Evolutionary conservation across 2,888 invertebrate genomes (phyloP).

Genomic region (Mycalesis mineus): DNA sequence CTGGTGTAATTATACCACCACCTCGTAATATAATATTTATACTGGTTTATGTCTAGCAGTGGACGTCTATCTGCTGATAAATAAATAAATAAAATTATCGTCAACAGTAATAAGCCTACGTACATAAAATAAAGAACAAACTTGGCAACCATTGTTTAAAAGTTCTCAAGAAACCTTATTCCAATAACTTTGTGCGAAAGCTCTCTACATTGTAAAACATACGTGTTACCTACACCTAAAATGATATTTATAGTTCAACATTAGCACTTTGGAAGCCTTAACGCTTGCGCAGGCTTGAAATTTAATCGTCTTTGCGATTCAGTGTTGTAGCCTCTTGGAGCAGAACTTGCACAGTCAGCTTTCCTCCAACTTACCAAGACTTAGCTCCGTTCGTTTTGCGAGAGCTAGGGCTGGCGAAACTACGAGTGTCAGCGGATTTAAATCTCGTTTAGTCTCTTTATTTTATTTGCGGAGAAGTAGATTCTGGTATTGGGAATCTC

Average conservation of each 20-base stretch:
- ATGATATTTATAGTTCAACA: slow-evolving; percentile 2
- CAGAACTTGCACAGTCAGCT: slow-evolving; percentile 16
- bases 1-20: no score
- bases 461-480: not conserved
- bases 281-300: slow-evolving; percentile 14
- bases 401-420: slow-evolving; percentile 8
- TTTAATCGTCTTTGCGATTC: slow-evolving; percentile 20
- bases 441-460: not conserved
- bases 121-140: not conserved
- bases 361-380: slow-evolving; percentile 15
- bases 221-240: not conserved
- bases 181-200: not conserved
- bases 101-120: not conserved
- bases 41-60: no score
- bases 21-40: no score
- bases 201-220: not conserved
- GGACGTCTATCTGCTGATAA: no score
- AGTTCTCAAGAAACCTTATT: not conserved
- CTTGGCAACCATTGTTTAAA: not conserved
- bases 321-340: slow-evolving; percentile 16
- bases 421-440: slow-evolving; percentile 2
- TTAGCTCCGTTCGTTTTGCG: slow-evolving; percentile 17
- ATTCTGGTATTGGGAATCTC: not conserved
- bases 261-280: slow-evolving; percentile 6
- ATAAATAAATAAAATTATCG: no score